Percentiles rank a stretch among this genome's conserved stretches.
These are phyloP conservation scores for Charadrius vociferus DNA, from an alignment of 2,113 vertebrate species.

Conservation along the genomic window DNA sequence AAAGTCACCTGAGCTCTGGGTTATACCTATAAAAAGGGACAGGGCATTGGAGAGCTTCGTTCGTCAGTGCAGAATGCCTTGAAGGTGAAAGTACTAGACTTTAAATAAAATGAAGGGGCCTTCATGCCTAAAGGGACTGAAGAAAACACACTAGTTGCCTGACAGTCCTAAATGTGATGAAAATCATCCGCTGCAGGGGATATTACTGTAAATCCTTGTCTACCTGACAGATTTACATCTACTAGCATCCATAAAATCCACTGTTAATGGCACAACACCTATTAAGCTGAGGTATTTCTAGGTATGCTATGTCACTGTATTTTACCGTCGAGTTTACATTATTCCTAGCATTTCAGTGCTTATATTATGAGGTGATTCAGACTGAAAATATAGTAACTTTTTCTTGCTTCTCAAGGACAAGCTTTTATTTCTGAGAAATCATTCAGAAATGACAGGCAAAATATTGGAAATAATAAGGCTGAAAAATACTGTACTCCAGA, in stretches of 20 bases:
- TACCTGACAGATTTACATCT: constrained; percentile 79
- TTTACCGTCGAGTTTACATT: constrained; percentile 77
- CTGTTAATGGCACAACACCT: constrained; percentile 78
- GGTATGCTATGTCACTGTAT: constrained; percentile 71
- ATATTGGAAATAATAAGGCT: constrained; percentile 59
- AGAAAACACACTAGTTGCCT: constrained; percentile 60
- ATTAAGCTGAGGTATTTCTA: constrained; percentile 79
- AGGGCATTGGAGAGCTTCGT: background rate
- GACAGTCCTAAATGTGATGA: constrained; percentile 70
- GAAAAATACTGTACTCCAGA: constrained; percentile 41
- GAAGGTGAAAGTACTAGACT: constrained; percentile 58
- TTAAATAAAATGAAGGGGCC: constrained; percentile 42
- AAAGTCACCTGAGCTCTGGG: background rate
- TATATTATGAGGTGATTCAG: constrained; percentile 62
- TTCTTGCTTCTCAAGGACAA: constrained; percentile 74
- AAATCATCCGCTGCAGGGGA: constrained; percentile 62
- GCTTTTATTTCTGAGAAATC: constrained; percentile 54
- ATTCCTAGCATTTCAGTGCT: constrained; percentile 69
- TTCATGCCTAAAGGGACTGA: constrained; percentile 49
- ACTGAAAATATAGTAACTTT: constrained; percentile 72
- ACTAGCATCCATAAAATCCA: constrained; percentile 75
- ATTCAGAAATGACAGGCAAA: constrained; percentile 59
- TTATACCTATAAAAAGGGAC: background rate
- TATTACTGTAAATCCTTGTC: constrained; percentile 77
- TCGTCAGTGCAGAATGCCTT: background rate